Conservation (phyloP, 2,888 invertebrate species). For the Melipona bicolor region DNA sequence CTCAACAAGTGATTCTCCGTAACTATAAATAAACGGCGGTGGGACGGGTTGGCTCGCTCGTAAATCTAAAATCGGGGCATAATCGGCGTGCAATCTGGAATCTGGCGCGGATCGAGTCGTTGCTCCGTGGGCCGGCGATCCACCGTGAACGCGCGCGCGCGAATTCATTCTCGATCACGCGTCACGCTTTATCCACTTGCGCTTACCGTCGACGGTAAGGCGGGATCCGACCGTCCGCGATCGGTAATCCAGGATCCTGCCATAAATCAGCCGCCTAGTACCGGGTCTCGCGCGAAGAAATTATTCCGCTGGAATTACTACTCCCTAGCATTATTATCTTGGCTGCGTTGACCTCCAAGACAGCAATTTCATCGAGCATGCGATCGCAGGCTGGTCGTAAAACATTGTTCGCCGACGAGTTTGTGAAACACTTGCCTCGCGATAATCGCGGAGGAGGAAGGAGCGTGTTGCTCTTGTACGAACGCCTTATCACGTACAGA, state of each 20-base stretch:
- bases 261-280: conserved; percentile 69
- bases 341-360: conserved; percentile 27
- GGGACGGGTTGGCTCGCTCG: conserved; percentile 64
- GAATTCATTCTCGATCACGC: conserved; percentile 1
- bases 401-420: conserved; percentile 21
- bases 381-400: conserved; percentile 21
- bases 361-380: conserved; percentile 3
- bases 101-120: conserved; percentile 67
- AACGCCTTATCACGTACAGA: conserved; percentile 1
- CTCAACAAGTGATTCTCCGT: conserved; percentile 68
- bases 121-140: conserved; percentile 48
- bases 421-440: neutral
- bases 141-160: neutral
- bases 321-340: conserved; percentile 38
- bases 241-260: conserved; percentile 76
- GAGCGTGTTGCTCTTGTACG: neutral
- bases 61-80: conserved; percentile 76
- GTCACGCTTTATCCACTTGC: conserved; percentile 5
- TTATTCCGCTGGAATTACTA: conserved; percentile 68
- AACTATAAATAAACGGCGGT: conserved; percentile 76
- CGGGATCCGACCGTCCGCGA: conserved; percentile 64
- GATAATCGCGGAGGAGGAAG: neutral
- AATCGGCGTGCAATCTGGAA: conserved; percentile 76
- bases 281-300: conserved; percentile 53
- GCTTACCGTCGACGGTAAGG: conserved; percentile 68